Conservation (phyloP, 2,797 vertebrate genomes). For the Arnoldichthys spilopterus region DNA sequence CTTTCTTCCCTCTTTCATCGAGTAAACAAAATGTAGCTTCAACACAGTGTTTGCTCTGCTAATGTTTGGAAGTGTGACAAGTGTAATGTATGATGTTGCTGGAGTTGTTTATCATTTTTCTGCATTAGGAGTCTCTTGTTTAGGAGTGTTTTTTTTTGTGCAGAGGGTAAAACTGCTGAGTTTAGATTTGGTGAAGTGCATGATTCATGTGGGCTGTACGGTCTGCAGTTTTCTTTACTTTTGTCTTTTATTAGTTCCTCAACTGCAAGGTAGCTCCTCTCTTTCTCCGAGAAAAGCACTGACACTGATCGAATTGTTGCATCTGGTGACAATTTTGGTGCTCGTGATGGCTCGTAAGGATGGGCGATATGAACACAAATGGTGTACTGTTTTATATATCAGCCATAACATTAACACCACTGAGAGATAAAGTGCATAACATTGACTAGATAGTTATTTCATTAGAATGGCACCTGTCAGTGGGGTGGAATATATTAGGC, state of each 20-base stretch:
- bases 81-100: slow-evolving; percentile 78
- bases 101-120: slow-evolving; percentile 88
- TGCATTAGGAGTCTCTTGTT: slow-evolving; percentile 73
- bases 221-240: slow-evolving; percentile 65
- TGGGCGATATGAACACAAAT: too few relatives aligned
- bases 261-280: slow-evolving; percentile 59
- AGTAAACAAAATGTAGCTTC: slow-evolving; percentile 78
- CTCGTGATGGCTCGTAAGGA: background rate
- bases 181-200: slow-evolving; percentile 76
- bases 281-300: slow-evolving; percentile 61
- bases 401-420: too few relatives aligned
- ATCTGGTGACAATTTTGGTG: slow-evolving; percentile 47
- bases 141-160: slow-evolving; percentile 75
- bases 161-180: slow-evolving; percentile 83
- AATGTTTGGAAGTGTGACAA: slow-evolving; percentile 84
- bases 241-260: slow-evolving; percentile 67
- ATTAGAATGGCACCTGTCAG: too few relatives aligned
- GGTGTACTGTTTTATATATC: too few relatives aligned
- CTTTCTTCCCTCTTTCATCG: slow-evolving; percentile 70
- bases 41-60: slow-evolving; percentile 72
- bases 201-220: slow-evolving; percentile 84
- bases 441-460: too few relatives aligned
- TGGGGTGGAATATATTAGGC: too few relatives aligned
- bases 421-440: too few relatives aligned
- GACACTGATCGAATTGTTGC: slow-evolving; percentile 66